phyloP scores from a whole-genome alignment of 2,113 vertebrate species.

The Athene noctua region DNA sequence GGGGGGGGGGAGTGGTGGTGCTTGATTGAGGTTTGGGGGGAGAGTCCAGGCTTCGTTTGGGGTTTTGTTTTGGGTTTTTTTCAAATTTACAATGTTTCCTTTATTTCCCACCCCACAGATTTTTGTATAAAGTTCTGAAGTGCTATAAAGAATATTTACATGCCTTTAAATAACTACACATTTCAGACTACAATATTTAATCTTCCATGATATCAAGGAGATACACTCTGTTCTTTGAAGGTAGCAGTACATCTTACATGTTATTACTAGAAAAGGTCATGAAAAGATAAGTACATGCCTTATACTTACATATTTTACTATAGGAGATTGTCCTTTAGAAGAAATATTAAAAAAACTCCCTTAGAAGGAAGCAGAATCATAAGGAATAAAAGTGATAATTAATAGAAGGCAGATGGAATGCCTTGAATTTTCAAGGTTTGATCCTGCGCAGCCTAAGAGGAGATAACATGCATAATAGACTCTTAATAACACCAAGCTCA shows the following conservation, averaged over 20 bases:
- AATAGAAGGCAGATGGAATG: constrained; percentile 42
- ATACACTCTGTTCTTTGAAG: constrained; percentile 19
- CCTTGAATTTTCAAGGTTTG: constrained; percentile 32
- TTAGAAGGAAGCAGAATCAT: constrained; percentile 17
- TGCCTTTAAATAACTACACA: background rate
- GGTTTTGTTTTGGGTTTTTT: background rate
- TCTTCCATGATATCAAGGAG: background rate
- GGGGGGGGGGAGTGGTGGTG: background rate
- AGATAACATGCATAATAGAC: constrained; percentile 14
- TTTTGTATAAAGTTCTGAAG: background rate
- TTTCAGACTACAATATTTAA: constrained; percentile 9
- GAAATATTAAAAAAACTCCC: background rate
- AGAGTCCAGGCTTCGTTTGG: background rate
- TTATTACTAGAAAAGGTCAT: constrained; percentile 60
- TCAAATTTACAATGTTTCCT: background rate
- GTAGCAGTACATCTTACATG: background rate
- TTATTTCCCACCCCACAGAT: background rate
- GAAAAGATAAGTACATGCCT: constrained; percentile 35
- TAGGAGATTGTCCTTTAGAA: constrained; percentile 40
- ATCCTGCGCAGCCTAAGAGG: background rate
- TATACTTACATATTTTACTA: constrained; percentile 25
- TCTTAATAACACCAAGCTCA: constrained; percentile 4
- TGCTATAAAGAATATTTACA: background rate
- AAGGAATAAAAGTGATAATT: constrained; percentile 38
- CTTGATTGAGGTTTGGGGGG: background rate